A percentile compares a stretch with the other conserved stretches of the same genome.
Evolutionary conservation across 2,113 vertebrate species (phyloP).

Genomic region (Uria aalge): DNA sequence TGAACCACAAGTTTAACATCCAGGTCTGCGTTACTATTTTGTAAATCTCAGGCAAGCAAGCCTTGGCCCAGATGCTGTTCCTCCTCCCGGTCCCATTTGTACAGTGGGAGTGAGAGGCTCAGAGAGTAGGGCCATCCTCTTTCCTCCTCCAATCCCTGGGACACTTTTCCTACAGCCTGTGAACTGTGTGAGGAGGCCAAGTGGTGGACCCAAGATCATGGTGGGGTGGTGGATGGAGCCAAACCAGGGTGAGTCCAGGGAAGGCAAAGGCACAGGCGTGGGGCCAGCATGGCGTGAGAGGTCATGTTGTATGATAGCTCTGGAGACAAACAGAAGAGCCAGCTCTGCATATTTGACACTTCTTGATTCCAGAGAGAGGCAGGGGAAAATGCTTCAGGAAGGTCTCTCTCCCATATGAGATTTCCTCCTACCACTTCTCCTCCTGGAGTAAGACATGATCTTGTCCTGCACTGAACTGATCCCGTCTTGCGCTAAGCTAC

Average conservation of each 20-base stretch:
- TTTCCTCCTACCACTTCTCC: background rate
- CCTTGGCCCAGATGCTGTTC: background rate
- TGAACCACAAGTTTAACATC: background rate
- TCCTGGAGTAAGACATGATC: background rate
- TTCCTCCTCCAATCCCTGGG: background rate
- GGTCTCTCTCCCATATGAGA: background rate
- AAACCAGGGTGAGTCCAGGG: background rate
- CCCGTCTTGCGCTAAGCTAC: background rate
- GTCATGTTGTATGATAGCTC: background rate
- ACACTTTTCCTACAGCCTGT: background rate
- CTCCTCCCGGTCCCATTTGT: background rate
- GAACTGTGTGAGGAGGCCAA: background rate
- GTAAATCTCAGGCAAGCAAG: background rate
- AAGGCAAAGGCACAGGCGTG: background rate
- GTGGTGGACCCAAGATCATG: rapidly evolving
- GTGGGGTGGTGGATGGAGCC: background rate
- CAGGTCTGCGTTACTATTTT: background rate
- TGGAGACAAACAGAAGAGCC: background rate
- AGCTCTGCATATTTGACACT: rapidly evolving
- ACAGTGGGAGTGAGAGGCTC: background rate
- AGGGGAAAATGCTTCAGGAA: background rate
- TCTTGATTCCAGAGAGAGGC: background rate
- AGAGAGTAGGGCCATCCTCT: background rate
- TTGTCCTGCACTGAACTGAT: background rate
- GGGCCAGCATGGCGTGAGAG: background rate